Base-by-base conservation (phyloP, 2,113 vertebrate genomes). In the Etheostoma spectabile region DNA sequence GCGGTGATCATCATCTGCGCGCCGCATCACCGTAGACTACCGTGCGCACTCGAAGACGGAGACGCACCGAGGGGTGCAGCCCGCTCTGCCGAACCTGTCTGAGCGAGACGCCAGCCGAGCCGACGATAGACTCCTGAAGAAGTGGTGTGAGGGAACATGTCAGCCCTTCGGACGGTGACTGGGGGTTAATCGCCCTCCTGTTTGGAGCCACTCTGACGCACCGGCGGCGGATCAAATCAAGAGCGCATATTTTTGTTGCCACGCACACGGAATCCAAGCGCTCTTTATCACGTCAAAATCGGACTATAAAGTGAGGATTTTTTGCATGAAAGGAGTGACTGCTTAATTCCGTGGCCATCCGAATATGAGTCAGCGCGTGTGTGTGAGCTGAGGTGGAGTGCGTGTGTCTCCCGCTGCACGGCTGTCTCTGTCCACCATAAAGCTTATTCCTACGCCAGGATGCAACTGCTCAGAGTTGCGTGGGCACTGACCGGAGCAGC, bases 391-490 rank as follows among this genome's bases (percentile, higher is more conserved):
- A 91, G 89, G 76, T 88, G 91, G 80, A 91, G 96, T 89, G 82
- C 69, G 72, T 72, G 74, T 80, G 6, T 64, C 88, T 94, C 93
- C 93, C 92, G 53, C 86, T 95, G 92, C 95, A 91, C 94, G 95
- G 95, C 94, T 95, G 94, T 94, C 95, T 95, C 95, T 89, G 92
- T 94, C 79, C 86, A 70, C 82, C 79, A 75, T 80, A 24, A 67
- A 75, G 74, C 90, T 74, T 30, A 30, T 30, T 70, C 93, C 94
- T 93, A 87, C 93, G 95, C 94, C 96, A 97, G 96, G 95, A 99
- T 99, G 98, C 98, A 98, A 97, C 96, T 97, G 93, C 96, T 97
- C 94, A 96, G 97, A 96, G 96, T 98, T 91, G 96, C 97, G 95
- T 99, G 97, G 97, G 97, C 97, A 94, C 94, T 99, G 94, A 96